Conservation (phyloP, 37 sponge, comb jelly and placozoan species). For the Ianthella basta region DNA sequence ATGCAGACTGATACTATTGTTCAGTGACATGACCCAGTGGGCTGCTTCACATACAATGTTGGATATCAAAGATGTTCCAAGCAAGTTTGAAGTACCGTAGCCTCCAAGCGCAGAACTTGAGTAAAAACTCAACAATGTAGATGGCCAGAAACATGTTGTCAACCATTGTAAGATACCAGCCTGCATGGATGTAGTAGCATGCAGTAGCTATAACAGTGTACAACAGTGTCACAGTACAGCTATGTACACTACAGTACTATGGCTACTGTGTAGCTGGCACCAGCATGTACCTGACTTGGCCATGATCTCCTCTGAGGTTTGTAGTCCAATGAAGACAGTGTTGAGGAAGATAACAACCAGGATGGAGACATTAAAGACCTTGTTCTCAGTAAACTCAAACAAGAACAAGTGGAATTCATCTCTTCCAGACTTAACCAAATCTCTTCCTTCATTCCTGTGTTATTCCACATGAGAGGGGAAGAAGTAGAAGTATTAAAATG, state of each 20-base stretch:
- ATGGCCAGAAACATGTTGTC: conserved; percentile 70
- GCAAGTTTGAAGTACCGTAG: conserved; percentile 61
- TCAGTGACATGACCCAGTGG: too few species aligned
- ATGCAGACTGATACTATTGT: too few species aligned
- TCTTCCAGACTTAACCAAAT: conserved; percentile 10
- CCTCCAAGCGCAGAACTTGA: conserved; percentile 69
- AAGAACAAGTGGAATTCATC: conserved; percentile 41
- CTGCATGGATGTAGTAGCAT: conserved; percentile 42
- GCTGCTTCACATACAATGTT: too few species aligned
- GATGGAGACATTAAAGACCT: conserved; percentile 46
- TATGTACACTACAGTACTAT: too few species aligned
- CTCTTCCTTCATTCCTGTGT: conserved; percentile 21
- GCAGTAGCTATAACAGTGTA: too few species aligned
- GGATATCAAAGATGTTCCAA: conserved; percentile 86
- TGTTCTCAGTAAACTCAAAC: conserved; percentile 51
- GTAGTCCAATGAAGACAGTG: conserved; percentile 59
- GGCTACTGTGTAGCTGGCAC: too few species aligned
- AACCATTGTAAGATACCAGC: conserved; percentile 72
- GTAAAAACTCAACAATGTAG: conserved; percentile 68
- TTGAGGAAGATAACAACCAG: conserved; percentile 64
- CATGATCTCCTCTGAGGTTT: conserved; percentile 54
- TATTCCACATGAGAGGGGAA: too few species aligned
- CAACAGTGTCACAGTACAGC: too few species aligned
- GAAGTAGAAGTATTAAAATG: too few species aligned
- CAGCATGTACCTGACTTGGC: conserved; percentile 43